Evolutionary conservation across 2,797 vertebrate species (phyloP).

Genomic region (Arremon brunneinucha): DNA sequence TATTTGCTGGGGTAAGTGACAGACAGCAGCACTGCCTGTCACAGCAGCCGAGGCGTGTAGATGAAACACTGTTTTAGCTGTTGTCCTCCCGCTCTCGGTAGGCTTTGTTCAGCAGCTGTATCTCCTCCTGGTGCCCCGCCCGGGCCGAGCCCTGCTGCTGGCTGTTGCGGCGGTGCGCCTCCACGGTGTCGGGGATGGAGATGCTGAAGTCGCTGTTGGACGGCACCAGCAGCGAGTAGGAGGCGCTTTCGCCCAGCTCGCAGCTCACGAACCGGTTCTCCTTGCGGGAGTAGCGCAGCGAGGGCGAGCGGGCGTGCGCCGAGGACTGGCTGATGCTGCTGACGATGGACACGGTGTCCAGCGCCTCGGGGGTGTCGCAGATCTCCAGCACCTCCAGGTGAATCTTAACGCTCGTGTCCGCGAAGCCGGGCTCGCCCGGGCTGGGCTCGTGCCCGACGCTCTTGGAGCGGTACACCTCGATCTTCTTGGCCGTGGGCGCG

Average conservation of each 20-base stretch:
- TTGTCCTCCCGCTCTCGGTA: conserved; percentile 82
- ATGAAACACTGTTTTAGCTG: neutral
- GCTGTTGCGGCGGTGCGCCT: conserved; percentile 93
- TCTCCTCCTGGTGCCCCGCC: conserved; percentile 90
- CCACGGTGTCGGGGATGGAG: conserved; percentile 95
- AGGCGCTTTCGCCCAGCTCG: conserved; percentile 92
- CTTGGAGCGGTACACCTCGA: conserved; percentile 96
- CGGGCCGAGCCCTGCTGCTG: conserved; percentile 82
- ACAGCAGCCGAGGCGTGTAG: neutral
- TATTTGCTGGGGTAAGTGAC: neutral
- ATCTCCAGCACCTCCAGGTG: conserved; percentile 98
- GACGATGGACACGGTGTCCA: conserved; percentile 97
- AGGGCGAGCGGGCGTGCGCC: conserved; percentile 89
- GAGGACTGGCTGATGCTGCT: conserved; percentile 99
- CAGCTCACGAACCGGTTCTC: conserved; percentile 97
- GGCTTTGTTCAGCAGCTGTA: conserved; percentile 91
- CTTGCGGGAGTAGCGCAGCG: conserved; percentile 90
- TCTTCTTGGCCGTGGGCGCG: conserved; percentile 85
- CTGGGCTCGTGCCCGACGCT: conserved; percentile 96
- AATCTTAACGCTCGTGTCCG: conserved; percentile 94
- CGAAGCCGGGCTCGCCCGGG: conserved; percentile 77
- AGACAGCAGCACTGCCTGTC: neutral
- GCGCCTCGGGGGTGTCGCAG: conserved; percentile 91
- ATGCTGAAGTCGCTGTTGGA: conserved; percentile 89
- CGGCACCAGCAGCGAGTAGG: conserved; percentile 94